Base-by-base conservation (phyloP, 2,113 vertebrate species). In the Glaucidium brasilianum region DNA sequence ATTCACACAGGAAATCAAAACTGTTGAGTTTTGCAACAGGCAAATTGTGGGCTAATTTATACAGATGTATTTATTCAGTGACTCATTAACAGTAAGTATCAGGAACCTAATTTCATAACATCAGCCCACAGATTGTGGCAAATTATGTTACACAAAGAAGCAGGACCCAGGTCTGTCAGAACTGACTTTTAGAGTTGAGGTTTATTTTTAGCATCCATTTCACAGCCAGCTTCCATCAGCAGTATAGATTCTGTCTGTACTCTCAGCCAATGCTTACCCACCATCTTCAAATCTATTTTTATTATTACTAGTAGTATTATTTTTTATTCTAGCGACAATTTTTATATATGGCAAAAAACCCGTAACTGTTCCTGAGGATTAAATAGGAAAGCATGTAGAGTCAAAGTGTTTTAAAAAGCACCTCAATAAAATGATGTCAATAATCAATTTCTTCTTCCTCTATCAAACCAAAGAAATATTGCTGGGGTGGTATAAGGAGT, bases 51-150 rank as follows among this genome's bases (percentile, higher is more conserved):
- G 72, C 96, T 98, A 95, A 97, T 98, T 97, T 97, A 96, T 97
- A 98, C 97, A 97, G 95, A 97, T 69, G 78, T 96, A 96, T 97
- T 97, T 96, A 86, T 94, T 96, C 92, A 95, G 89, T 96, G 95
- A 95, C 89, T 96, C 96, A 98, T 97, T 97, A 97, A 93, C 95
- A 94, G 86, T 95, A 94, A 96, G 78, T 94, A 97, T 94, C 94
- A 91, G 75, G 88, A 92, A 96, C 89, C 84, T 92, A 95, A 97
- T 98, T 98, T 97, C 88, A 96, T 95, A 95, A 98, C 97, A 97
- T 97, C 97, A 97, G 90, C 96, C 93, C 95, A 96, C 75, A 97
- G 97, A 97, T 93, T 96, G 97, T 97, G 96, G 93, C 94, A 97
- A 98, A 97, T 96, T 96, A 97, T 64, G 72, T 90, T 97, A 85